phyloP scores from a whole-genome alignment of 2,888 invertebrate genomes.

The Drosophila rubida region DNA sequence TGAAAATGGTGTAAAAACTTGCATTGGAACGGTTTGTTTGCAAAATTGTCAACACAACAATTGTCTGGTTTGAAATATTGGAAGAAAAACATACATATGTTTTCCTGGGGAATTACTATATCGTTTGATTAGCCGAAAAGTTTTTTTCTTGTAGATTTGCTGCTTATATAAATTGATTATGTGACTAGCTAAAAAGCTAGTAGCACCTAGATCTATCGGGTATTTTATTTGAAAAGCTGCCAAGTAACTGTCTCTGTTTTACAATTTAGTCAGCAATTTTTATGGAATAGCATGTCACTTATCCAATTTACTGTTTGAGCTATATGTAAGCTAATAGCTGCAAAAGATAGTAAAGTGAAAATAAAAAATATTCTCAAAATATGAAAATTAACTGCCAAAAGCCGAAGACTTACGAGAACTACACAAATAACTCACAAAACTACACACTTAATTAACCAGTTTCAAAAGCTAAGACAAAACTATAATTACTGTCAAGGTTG shows the following conservation, averaged over 20 bases:
- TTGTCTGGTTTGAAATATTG: neutral
- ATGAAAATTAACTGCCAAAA: neutral
- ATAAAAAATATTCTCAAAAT: neutral
- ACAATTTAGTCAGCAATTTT: neutral
- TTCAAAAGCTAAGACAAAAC: neutral
- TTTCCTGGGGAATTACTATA: neutral
- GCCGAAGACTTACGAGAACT: neutral
- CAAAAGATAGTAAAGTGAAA: neutral
- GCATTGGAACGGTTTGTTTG: neutral
- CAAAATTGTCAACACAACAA: neutral
- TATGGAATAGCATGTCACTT: neutral
- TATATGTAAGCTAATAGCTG: neutral
- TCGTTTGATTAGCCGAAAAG: neutral
- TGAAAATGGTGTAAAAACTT: neutral
- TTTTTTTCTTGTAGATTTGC: neutral
- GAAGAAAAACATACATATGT: neutral
- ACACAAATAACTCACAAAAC: neutral
- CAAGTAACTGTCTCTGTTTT: conserved; percentile 7
- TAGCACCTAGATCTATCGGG: neutral
- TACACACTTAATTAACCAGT: neutral
- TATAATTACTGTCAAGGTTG: conserved; percentile 17
- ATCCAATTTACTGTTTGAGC: neutral
- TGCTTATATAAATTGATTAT: neutral
- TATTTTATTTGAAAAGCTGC: conserved; percentile 6
- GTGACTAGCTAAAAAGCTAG: neutral